phyloP scores from a whole-genome alignment of 2,113 vertebrate genomes.

The Cyanoramphus novaezelandiae region DNA sequence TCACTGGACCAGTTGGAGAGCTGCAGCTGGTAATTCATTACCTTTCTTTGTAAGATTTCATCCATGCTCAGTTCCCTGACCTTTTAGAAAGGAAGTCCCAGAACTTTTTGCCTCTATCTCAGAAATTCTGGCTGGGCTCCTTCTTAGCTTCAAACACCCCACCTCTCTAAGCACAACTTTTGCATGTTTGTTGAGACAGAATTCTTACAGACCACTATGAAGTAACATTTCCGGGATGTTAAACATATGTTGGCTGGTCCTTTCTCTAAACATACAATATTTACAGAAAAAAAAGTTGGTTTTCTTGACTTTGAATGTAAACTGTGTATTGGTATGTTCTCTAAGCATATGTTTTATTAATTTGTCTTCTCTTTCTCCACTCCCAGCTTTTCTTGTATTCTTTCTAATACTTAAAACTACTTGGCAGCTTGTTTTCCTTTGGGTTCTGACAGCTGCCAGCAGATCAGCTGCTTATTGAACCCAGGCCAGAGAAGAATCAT shows the following conservation, averaged over 20 bases:
- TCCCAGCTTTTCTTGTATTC: background rate
- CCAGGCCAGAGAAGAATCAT: background rate
- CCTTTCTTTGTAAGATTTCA: background rate
- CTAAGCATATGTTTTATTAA: background rate
- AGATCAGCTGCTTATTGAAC: background rate
- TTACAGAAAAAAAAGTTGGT: background rate
- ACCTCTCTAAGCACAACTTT: background rate
- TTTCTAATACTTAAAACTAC: background rate
- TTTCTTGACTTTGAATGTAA: background rate
- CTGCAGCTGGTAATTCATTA: background rate
- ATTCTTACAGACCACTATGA: background rate
- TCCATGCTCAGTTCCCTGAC: background rate
- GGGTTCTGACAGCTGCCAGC: background rate
- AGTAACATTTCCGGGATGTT: background rate
- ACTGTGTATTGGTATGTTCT: background rate
- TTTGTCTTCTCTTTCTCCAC: background rate
- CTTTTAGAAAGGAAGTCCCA: background rate
- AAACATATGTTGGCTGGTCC: accelerated
- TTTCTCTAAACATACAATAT: background rate
- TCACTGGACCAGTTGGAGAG: background rate
- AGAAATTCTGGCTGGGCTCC: background rate
- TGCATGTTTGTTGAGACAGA: background rate
- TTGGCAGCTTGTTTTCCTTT: background rate
- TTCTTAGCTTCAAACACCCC: background rate
- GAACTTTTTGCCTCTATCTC: background rate